These are phyloP conservation scores for Amphipyra tragopoginis DNA, from an alignment of 2,888 invertebrate genomes.

Conservation along the genomic window DNA sequence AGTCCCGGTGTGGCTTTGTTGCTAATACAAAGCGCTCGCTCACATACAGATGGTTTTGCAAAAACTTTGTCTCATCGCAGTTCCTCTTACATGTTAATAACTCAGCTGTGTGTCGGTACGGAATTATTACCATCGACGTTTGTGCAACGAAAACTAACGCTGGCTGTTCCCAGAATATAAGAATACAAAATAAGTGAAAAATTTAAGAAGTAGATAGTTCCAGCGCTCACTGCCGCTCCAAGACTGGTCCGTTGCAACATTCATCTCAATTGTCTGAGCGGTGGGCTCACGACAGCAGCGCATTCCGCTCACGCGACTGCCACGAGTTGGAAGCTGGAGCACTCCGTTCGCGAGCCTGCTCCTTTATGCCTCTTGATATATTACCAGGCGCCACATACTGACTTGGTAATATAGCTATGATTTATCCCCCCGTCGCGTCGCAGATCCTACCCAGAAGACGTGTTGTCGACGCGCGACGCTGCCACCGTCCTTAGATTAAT, in stretches of 20 bases:
- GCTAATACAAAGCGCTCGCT: slow-evolving; percentile 83
- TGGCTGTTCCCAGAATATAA: slow-evolving; percentile 12
- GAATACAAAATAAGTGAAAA: slow-evolving; percentile 25
- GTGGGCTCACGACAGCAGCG: slow-evolving; percentile 42
- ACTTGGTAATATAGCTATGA: slow-evolving; percentile 82
- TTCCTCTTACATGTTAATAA: slow-evolving; percentile 65
- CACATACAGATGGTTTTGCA: slow-evolving; percentile 77
- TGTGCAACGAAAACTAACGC: slow-evolving; percentile 13
- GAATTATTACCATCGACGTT: slow-evolving; percentile 45
- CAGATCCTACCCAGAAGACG: slow-evolving; percentile 73
- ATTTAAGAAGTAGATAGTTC: slow-evolving; percentile 3
- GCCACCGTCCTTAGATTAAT: slow-evolving; percentile 74
- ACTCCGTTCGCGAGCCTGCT: slow-evolving; percentile 62
- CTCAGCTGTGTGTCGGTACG: slow-evolving; percentile 47
- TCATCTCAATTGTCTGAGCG: slow-evolving; percentile 66
- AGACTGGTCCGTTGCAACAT: slow-evolving; percentile 55
- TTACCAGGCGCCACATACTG: slow-evolving; percentile 75
- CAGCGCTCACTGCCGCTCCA: neutral
- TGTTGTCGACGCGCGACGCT: slow-evolving; percentile 66
- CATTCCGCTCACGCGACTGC: slow-evolving; percentile 61
- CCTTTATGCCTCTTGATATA: slow-evolving; percentile 80
- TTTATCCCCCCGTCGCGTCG: slow-evolving; percentile 75
- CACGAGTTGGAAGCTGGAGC: slow-evolving; percentile 61
- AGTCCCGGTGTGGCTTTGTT: slow-evolving; percentile 81
- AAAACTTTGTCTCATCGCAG: slow-evolving; percentile 77